Base-by-base conservation (phyloP, 2,113 vertebrate genomes). In the Motacilla alba region DNA sequence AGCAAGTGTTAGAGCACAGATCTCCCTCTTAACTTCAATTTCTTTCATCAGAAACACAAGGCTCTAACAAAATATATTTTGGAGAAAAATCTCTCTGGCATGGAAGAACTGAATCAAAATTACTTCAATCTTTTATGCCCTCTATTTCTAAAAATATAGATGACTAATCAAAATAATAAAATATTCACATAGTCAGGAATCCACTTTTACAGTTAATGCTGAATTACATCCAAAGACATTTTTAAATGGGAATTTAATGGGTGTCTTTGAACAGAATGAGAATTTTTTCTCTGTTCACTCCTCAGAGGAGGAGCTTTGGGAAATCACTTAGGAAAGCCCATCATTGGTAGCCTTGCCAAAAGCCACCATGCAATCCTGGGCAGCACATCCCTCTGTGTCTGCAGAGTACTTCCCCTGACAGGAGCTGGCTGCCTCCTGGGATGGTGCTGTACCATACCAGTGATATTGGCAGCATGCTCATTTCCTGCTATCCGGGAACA, bases 111-210 rank as follows among this genome's bases (percentile, higher is more conserved):
- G 94, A 97, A 96, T 72, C 53, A 96, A 96, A 95, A 95, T 87
- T 5, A 66, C 77, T 97, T 98, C 94, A 95, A 95, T 96, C 94
- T 97, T 98, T 98, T 68, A 97, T 97, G 91, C 60, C 31, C 55
- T 33, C 10, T 39, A 70, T 94, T 97, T 88, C 97, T 97, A 97
- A 97, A 97, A 98, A 97, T 97, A 96, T 12, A 90, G 96, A 86
- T 94, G 91, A 92, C 95, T 95, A 94, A 95, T 89, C 53, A 67
- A 80, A 77, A 70, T 86, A 73, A 97, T 98, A 73, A 98, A 98
- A 97, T 96, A 97, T 98, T 98, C 87, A 98, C 75, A n/a, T 43
- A 87, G 62, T 78, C 93, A 83, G 92, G 94, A 96, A 95, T 87
- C 86, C 63, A 15, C 75, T 23, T 89, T 94, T 97, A 90, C 50